Conservation (phyloP, 2,113 vertebrate species). For the Gopherus evgoodei region DNA sequence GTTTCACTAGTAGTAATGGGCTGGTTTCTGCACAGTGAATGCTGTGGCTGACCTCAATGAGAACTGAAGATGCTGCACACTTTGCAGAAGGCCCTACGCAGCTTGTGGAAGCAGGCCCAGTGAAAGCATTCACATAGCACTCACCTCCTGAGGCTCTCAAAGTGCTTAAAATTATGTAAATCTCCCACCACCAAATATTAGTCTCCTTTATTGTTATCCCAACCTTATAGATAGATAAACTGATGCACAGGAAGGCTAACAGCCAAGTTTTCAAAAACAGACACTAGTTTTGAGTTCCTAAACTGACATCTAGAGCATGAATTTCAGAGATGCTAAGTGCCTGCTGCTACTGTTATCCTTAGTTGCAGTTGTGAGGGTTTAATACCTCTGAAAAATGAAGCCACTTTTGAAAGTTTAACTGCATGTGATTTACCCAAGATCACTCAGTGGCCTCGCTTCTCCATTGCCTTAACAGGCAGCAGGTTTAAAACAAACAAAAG, state of each 20-base stretch:
- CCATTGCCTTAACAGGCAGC: neutral
- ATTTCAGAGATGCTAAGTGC: neutral
- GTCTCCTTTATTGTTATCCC: neutral
- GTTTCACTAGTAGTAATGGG: neutral
- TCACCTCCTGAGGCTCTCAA: fast-evolving
- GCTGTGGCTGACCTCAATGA: neutral
- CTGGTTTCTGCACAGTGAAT: neutral
- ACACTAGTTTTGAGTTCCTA: neutral
- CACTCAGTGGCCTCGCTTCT: neutral
- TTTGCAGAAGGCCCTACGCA: neutral
- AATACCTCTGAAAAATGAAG: neutral
- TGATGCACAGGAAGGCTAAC: fast-evolving
- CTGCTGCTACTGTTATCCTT: neutral
- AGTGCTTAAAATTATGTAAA: neutral
- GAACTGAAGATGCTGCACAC: fast-evolving
- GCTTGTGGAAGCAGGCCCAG: neutral
- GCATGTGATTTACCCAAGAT: neutral
- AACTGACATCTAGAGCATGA: neutral
- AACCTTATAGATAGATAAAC: neutral
- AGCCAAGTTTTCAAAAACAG: neutral
- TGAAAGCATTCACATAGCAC: neutral
- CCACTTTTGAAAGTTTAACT: neutral
- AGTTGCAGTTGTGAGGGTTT: neutral
- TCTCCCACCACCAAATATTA: neutral
- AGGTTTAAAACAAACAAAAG: too few species aligned